A percentile compares a stretch with the other conserved stretches of the same genome.
Evolutionary conservation across 2,888 invertebrate species (phyloP).

Genomic region (Danaus chrysippus): DNA sequence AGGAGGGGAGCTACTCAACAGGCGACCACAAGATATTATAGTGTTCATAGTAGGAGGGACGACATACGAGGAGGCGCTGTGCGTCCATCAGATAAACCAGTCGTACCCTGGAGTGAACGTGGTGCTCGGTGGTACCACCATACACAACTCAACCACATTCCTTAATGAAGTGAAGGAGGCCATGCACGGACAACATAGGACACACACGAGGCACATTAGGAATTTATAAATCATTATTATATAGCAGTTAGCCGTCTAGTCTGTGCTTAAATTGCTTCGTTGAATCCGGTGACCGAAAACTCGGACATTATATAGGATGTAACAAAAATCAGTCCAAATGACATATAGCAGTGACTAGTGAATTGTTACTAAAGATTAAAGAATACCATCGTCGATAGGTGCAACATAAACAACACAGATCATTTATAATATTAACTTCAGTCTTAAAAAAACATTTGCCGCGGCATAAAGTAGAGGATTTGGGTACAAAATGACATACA

Average conservation of each 20-base stretch:
- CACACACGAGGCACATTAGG: slow-evolving; percentile 78
- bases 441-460: no score
- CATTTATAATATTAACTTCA: no score
- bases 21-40: slow-evolving; percentile 94
- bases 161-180: slow-evolving; percentile 85
- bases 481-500: no score
- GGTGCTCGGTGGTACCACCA: slow-evolving; percentile 93
- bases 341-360: no score
- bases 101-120: slow-evolving; percentile 86
- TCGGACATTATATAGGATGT: no score
- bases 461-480: no score
- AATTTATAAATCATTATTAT: slow-evolving; percentile 47
- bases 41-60: slow-evolving; percentile 97
- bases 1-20: slow-evolving; percentile 79
- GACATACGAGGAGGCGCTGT: slow-evolving; percentile 96
- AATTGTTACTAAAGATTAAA: no score
- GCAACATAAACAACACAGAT: no score
- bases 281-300: no score
- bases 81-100: slow-evolving; percentile 87
- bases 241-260: background rate
- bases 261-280: no score
- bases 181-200: slow-evolving; percentile 82
- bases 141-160: slow-evolving; percentile 93
- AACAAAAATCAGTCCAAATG: no score
- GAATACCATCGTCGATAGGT: no score